These are phyloP conservation scores for Scophthalmus maximus DNA, from an alignment of 2,113 vertebrate species.

Conservation along the genomic window DNA sequence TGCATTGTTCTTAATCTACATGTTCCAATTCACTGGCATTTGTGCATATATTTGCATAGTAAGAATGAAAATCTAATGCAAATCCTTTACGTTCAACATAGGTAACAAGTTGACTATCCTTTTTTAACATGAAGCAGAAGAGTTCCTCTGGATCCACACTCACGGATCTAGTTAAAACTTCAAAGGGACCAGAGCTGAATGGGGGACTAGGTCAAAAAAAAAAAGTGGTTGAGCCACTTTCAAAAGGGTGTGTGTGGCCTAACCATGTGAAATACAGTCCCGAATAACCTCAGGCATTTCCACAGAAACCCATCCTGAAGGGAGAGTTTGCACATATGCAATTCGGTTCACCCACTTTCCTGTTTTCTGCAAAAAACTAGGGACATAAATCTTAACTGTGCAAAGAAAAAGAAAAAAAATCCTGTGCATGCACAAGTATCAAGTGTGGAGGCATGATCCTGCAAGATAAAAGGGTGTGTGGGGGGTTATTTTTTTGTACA, in stretches of 20 bases:
- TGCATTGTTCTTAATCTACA: not conserved
- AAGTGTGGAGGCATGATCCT: not conserved
- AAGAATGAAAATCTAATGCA: conserved; percentile 11
- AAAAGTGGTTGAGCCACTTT: conserved; percentile 67
- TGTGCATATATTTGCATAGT: too few relatives aligned
- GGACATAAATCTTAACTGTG: conserved; percentile 28
- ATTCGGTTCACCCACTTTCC: conserved; percentile 47
- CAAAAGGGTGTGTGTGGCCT: conserved; percentile 61
- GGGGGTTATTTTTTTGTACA: too few relatives aligned
- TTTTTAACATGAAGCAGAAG: conserved; percentile 36
- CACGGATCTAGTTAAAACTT: conserved; percentile 62
- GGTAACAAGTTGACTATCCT: not conserved
- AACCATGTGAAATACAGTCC: conserved; percentile 63
- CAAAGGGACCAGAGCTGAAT: conserved; percentile 61
- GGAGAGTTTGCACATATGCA: conserved; percentile 27
- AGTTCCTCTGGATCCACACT: conserved; percentile 48
- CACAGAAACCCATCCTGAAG: conserved; percentile 38
- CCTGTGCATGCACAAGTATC: not conserved
- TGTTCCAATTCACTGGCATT: too few relatives aligned
- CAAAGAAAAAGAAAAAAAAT: too few relatives aligned
- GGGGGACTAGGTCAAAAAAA: conserved; percentile 63
- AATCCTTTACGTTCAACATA: conserved; percentile 1
- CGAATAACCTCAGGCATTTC: conserved; percentile 54
- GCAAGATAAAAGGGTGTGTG: not conserved
- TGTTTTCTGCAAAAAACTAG: conserved; percentile 37